phyloP scores from a whole-genome alignment of 2,888 invertebrate species.

The Glyphotaelius pellucidus region DNA sequence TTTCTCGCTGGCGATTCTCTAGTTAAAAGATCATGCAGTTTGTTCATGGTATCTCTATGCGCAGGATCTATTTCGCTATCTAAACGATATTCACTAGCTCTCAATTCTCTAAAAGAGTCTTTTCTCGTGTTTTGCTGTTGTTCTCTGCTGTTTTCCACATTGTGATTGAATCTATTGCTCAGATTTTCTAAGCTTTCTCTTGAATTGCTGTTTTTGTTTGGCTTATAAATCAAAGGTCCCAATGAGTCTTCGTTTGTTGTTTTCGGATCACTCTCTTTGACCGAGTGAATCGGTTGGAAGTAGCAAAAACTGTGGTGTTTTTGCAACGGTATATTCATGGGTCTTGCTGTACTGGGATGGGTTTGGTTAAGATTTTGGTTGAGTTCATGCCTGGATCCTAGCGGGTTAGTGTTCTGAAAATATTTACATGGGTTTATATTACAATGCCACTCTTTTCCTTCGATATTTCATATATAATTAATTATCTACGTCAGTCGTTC shows the following conservation, averaged over 20 bases:
- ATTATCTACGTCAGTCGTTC: neutral
- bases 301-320: conserved; percentile 83
- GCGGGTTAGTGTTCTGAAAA: conserved; percentile 80
- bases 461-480: neutral
- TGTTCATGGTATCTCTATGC: conserved; percentile 63
- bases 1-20: conserved; percentile 47
- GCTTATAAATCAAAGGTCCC: conserved; percentile 76
- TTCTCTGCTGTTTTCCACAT: conserved; percentile 40
- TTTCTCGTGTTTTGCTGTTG: conserved; percentile 22
- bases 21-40: conserved; percentile 63
- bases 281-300: conserved; percentile 81
- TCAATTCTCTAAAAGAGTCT: conserved; percentile 12
- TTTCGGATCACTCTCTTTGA: conserved; percentile 68
- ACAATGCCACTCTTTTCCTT: neutral
- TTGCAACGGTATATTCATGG: conserved; percentile 73
- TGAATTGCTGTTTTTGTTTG: conserved; percentile 73
- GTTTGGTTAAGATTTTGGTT: conserved; percentile 78
- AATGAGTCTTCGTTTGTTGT: conserved; percentile 69
- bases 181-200: conserved; percentile 67
- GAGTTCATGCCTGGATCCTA: conserved; percentile 75
- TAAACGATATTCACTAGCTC: conserved; percentile 2
- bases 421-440: conserved; percentile 65
- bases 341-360: conserved; percentile 70
- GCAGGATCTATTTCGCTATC: conserved; percentile 58
- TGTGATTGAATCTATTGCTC: conserved; percentile 50